A percentile compares a stretch with the other conserved stretches of the same genome.
Evolutionary conservation across 1,140 invertebrate species (phyloP).

Genomic region (Helicoverpa zea): DNA sequence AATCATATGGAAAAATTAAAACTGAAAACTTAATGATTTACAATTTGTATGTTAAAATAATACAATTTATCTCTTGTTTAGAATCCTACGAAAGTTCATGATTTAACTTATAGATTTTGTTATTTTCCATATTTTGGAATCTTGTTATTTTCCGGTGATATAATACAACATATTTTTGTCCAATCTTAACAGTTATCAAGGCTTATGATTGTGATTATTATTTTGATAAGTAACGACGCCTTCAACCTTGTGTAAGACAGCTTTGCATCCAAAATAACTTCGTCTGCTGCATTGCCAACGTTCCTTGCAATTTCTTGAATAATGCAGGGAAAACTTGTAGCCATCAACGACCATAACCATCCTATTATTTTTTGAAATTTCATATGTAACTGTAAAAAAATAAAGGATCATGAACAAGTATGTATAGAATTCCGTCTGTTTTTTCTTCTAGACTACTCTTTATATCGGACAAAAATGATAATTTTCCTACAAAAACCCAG

Average conservation of each 20-base stretch:
- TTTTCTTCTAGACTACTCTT: not conserved
- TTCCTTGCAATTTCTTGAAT: conserved; percentile 65
- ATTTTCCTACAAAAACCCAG: too few relatives aligned
- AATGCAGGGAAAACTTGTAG: conserved; percentile 73
- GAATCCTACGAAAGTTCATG: too few relatives aligned
- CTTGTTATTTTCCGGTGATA: too few relatives aligned
- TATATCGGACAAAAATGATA: too few relatives aligned
- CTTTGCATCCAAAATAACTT: conserved; percentile 75
- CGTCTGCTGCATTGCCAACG: conserved; percentile 75
- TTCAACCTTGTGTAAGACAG: conserved; percentile 66
- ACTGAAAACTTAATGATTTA: too few relatives aligned
- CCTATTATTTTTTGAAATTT: conserved; percentile 68
- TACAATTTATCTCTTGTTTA: too few relatives aligned
- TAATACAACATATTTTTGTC: too few relatives aligned
- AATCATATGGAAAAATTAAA: too few relatives aligned
- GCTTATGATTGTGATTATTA: conserved; percentile 65
- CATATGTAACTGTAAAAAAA: conserved; percentile 67
- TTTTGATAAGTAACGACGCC: conserved; percentile 62
- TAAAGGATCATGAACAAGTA: not conserved
- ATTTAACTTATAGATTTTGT: too few relatives aligned
- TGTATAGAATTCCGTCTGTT: too few relatives aligned
- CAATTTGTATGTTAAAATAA: too few relatives aligned
- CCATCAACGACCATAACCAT: conserved; percentile 70
- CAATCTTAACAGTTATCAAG: conserved; percentile 46
- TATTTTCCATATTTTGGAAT: too few relatives aligned